Base-by-base conservation (phyloP, 2,113 vertebrate genomes). In the Petrocephalus microphthalmus region DNA sequence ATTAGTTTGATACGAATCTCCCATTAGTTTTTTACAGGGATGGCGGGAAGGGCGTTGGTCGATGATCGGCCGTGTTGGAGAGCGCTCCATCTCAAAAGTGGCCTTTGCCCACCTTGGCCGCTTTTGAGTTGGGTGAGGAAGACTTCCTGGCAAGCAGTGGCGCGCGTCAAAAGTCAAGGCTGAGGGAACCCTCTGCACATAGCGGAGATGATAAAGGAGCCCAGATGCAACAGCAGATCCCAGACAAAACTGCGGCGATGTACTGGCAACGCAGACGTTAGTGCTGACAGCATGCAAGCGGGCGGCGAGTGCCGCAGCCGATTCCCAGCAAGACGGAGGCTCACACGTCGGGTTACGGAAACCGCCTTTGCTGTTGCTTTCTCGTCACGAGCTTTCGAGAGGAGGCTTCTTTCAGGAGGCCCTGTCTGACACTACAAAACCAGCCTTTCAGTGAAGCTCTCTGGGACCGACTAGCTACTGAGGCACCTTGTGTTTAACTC, bases 331-430 rank as follows among this genome's bases (percentile, higher is more conserved):
- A 13, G 45, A 83, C 3, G 20, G 7, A 47, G 81, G 20, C 19
- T 20, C 19, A 83, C 37, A 45, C 29, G 17, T 85, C n/a, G 25
- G 45, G 53, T 87, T 87, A 78, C 13, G 56, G 3, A 87, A 87
- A 88, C 87, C 5, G 33, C n/a, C 85, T 81, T 88, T 54, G 82
- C 87, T 88, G 87, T 88, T 88, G 87, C 87, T 88, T 88, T 88
- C 87, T 88, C 7, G 25, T 51, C 51, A 19, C 64, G 22, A 42
- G 45, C 37, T 51, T 25, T 53, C 5, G 5, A 19, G 51, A 53
- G 20, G 11, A 29, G 5, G 13, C 83, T 19, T 52, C 19, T 7
- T 51, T 49, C 20, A n/a, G 15, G 7, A 84, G 82, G 8, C n/a
- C 53, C 13, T 2, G 17, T 19, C 13, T 86, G 6, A 42, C 13